These are phyloP conservation scores for Lasiurus borealis DNA, from an alignment of 2,113 vertebrate species.

Conservation along the genomic window DNA sequence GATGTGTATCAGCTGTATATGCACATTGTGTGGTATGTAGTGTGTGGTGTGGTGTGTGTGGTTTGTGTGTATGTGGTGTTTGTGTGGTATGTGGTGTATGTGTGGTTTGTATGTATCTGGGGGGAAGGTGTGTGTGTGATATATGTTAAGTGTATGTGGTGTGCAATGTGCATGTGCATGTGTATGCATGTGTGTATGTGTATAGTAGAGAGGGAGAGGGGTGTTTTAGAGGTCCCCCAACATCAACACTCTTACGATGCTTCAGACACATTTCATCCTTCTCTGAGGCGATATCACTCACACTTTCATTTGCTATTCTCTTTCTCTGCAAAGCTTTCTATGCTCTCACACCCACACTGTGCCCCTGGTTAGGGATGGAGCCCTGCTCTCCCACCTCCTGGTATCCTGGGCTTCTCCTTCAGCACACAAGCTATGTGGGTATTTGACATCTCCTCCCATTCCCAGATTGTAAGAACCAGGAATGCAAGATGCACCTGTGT, in stretches of 20 bases:
- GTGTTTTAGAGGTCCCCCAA: neutral
- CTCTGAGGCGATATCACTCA: neutral
- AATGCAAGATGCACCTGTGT: neutral
- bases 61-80: neutral
- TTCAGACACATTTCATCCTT: neutral
- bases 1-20: neutral
- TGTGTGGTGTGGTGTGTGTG: neutral
- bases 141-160: neutral
- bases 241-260: neutral
- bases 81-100: neutral
- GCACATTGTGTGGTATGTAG: neutral
- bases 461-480: neutral
- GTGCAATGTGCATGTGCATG: neutral
- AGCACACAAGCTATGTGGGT: rapidly evolving
- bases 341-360: neutral
- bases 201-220: neutral
- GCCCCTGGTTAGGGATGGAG: neutral
- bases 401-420: neutral
- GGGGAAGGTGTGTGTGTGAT: neutral
- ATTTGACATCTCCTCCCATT: neutral
- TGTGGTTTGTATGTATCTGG: neutral
- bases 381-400: no score
- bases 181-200: neutral
- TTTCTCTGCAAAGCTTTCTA: neutral
- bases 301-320: neutral